Percentiles rank a stretch among this genome's conserved stretches.
These are phyloP conservation scores for Cisticola juncidis DNA, from an alignment of 2,113 vertebrate genomes.

Conservation along the genomic window DNA sequence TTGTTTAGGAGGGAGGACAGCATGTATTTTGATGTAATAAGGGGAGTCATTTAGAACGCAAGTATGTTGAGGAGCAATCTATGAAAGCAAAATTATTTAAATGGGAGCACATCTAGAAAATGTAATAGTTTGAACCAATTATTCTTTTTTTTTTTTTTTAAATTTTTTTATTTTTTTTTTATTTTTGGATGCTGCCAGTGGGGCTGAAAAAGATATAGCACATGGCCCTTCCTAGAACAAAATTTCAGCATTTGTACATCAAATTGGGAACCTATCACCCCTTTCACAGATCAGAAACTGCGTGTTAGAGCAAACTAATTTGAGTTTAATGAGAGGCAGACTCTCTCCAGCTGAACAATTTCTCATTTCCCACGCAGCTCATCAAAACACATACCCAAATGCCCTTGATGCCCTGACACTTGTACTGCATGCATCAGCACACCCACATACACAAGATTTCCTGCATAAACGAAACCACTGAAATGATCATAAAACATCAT, in stretches of 20 bases:
- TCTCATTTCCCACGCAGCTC: not conserved
- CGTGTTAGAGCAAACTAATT: not conserved
- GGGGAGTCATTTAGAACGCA: not conserved
- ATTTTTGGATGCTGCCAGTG: not conserved
- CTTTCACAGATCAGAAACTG: not conserved
- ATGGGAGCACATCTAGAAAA: not conserved
- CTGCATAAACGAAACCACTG: not conserved
- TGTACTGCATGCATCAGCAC: not conserved
- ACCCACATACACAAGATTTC: not conserved
- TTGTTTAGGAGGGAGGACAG: not conserved
- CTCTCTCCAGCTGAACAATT: not conserved
- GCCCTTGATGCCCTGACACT: not conserved
- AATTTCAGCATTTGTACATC: not conserved
- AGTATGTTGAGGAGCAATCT: not conserved
- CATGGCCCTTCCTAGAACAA: not conserved
- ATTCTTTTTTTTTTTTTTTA: accelerated
- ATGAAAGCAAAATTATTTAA: not conserved
- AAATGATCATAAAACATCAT: not conserved
- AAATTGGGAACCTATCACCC: not conserved
- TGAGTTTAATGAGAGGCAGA: not conserved
- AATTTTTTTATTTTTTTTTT: not conserved
- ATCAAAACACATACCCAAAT: not conserved
- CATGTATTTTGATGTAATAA: not conserved
- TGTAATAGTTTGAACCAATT: not conserved
- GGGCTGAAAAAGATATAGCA: not conserved